Percentiles rank a stretch among this genome's conserved stretches.
Evolutionary conservation across 2,888 invertebrate species (phyloP).

Genomic region (Euzophera pinguis): DNA sequence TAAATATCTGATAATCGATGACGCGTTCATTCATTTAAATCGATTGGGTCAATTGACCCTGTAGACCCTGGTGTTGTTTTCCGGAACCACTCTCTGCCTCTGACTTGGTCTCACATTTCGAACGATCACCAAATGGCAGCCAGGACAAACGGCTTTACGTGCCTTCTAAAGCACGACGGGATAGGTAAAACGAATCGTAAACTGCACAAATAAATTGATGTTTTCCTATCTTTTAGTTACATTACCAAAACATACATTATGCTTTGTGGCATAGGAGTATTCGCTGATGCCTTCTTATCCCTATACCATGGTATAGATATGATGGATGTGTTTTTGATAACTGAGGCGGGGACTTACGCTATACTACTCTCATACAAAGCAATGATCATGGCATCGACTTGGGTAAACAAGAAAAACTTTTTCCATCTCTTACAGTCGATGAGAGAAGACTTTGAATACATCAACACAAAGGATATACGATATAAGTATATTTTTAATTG

Average conservation of each 20-base stretch:
- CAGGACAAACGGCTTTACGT: too few species aligned
- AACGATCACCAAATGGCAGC: too few species aligned
- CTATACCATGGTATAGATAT: constrained; percentile 31
- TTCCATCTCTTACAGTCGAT: constrained; percentile 35
- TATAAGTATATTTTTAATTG: constrained; percentile 35
- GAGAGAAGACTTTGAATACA: constrained; percentile 44
- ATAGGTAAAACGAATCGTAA: too few species aligned
- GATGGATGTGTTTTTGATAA: constrained; percentile 34
- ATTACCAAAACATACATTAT: constrained; percentile 19
- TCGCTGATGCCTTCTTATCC: constrained; percentile 19
- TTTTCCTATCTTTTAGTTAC: constrained; percentile 29
- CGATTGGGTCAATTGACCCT: too few species aligned
- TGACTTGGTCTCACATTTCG: too few species aligned
- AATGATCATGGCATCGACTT: constrained; percentile 37
- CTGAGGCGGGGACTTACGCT: constrained; percentile 44
- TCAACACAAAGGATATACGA: constrained; percentile 36
- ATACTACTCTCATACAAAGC: constrained; percentile 42
- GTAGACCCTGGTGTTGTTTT: too few species aligned
- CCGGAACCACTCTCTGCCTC: too few species aligned
- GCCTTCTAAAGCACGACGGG: too few species aligned
- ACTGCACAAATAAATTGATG: too few species aligned
- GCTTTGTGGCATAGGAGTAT: constrained; percentile 17
- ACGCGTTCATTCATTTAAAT: too few species aligned
- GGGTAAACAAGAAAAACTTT: constrained; percentile 35
- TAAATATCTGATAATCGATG: too few species aligned